These are phyloP conservation scores for Cichlasoma orientale DNA, from an alignment of 2,797 vertebrate genomes.

Conservation along the genomic window DNA sequence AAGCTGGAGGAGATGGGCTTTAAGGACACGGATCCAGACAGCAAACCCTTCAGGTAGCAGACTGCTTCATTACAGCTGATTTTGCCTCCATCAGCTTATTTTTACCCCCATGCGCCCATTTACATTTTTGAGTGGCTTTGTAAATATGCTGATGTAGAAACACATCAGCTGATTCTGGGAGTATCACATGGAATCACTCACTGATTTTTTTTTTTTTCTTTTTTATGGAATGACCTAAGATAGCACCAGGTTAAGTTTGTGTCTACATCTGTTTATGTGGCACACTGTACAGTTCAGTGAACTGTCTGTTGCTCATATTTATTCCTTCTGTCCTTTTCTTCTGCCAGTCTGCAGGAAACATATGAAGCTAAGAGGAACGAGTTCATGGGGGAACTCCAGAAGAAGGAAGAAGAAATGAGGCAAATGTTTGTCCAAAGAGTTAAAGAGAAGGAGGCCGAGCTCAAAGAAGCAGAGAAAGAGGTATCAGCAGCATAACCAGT, in stretches of 20 bases:
- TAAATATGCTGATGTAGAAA: background rate
- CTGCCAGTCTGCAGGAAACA: constrained; percentile 92
- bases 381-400: constrained; percentile 97
- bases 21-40: constrained; percentile 97
- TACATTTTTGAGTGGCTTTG: background rate
- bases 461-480: constrained; percentile 99
- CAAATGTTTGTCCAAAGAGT: constrained; percentile 99
- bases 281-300: too few species aligned
- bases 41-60: constrained; percentile 95
- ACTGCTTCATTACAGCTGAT: background rate
- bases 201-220: too few species aligned
- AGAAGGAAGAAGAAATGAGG: constrained; percentile 99
- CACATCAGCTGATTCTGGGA: too few species aligned
- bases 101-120: background rate
- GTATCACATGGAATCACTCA: too few species aligned
- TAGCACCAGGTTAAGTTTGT: too few species aligned
- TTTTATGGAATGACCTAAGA: too few species aligned
- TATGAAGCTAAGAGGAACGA: constrained; percentile 99
- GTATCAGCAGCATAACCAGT: constrained; percentile 34
- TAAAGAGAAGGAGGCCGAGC: constrained; percentile 97
- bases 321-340: background rate
- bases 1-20: constrained; percentile 99
- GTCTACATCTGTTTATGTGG: background rate
- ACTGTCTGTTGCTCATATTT: background rate
- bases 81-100: background rate